Conservation (phyloP, 2,797 vertebrate species). For the Alauda arvensis region DNA sequence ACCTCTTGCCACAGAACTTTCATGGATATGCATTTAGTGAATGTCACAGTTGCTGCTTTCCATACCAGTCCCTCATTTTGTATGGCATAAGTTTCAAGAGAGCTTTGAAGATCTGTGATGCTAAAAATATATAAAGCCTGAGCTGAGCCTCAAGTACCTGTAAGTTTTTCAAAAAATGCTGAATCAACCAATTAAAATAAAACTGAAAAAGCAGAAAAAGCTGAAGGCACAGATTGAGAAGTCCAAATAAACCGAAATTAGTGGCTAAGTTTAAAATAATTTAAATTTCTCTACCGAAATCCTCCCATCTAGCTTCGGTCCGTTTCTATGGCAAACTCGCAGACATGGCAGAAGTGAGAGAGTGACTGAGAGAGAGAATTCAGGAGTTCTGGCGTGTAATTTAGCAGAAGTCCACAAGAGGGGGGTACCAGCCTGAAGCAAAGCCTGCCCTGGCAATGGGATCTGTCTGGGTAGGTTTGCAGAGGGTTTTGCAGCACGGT, state of each 20-base stretch:
- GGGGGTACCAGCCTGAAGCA: background rate
- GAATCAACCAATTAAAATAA: background rate
- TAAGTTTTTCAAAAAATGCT: background rate
- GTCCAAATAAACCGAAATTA: background rate
- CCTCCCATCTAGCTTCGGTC: background rate
- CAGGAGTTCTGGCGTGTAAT: background rate
- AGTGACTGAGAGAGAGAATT: accelerated
- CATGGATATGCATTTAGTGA: background rate
- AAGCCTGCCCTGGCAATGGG: background rate
- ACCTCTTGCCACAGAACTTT: background rate
- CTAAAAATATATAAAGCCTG: background rate
- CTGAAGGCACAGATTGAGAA: background rate
- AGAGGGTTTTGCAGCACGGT: background rate
- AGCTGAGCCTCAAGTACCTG: background rate
- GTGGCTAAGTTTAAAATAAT: background rate
- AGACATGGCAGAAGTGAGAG: accelerated
- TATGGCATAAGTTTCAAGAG: background rate
- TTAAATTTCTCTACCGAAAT: background rate
- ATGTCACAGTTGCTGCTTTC: background rate
- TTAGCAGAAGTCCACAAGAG: background rate
- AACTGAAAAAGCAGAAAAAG: background rate
- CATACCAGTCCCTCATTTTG: background rate
- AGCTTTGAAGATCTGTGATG: background rate
- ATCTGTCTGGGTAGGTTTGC: background rate
- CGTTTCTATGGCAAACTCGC: accelerated